phyloP scores from a whole-genome alignment of 2,888 invertebrate genomes.

The Anaspis maculata region DNA sequence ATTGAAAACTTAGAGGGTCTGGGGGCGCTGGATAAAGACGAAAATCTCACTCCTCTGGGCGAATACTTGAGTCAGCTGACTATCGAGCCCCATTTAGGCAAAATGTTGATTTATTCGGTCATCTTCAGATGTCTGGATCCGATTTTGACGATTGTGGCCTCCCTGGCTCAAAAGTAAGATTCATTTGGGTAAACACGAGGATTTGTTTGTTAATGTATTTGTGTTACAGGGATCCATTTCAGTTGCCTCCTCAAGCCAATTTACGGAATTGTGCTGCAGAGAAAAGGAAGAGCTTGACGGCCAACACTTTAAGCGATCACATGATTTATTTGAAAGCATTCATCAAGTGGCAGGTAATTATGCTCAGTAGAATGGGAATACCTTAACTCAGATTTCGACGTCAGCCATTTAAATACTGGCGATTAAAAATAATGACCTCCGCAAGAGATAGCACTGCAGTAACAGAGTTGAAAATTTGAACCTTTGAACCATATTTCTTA shows the following conservation, averaged over 20 bases:
- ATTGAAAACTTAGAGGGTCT: conserved; percentile 64
- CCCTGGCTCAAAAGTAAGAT: conserved; percentile 63
- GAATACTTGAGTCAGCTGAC: conserved; percentile 85
- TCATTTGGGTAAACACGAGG: conserved; percentile 7
- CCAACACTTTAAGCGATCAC: conserved; percentile 81
- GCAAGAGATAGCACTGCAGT: no score
- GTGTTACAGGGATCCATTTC: conserved; percentile 59
- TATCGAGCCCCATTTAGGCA: conserved; percentile 84
- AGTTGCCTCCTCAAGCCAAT: conserved; percentile 61
- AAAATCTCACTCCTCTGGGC: conserved; percentile 82
- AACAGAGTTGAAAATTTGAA: no score
- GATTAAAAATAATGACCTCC: no score
- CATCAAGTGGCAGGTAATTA: conserved; percentile 49
- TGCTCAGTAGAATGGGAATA: background rate
- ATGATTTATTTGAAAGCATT: conserved; percentile 77
- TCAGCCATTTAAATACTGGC: background rate
- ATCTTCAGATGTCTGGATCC: conserved; percentile 91
- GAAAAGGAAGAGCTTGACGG: conserved; percentile 60
- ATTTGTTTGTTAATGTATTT: background rate
- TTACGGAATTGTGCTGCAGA: conserved; percentile 54
- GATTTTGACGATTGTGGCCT: conserved; percentile 81
- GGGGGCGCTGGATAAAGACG: conserved; percentile 77
- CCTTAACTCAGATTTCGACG: background rate
- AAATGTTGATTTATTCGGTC: conserved; percentile 83
- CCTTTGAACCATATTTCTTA: no score